phyloP scores from a whole-genome alignment of 2,888 invertebrate species.

The Mesorhabditis spiculigera region DNA sequence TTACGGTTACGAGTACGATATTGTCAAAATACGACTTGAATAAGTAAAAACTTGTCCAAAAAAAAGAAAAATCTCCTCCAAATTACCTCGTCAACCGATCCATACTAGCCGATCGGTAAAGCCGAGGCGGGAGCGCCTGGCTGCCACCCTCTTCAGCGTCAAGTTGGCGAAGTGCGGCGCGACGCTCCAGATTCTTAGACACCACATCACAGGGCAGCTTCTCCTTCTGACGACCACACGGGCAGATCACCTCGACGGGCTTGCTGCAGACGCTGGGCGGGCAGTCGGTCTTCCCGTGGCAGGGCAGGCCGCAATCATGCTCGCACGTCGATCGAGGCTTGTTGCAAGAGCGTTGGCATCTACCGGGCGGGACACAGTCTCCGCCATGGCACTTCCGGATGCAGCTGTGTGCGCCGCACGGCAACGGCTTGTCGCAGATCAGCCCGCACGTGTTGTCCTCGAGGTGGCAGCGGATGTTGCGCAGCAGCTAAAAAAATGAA shows the following conservation, averaged over 20 bases:
- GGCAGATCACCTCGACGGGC: conserved; percentile 41
- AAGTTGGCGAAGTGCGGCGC: too few species aligned
- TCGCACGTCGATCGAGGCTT: conserved; percentile 72
- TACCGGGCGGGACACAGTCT: conserved; percentile 63
- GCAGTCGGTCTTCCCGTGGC: conserved; percentile 72
- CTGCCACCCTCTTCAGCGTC: too few species aligned
- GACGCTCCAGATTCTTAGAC: conserved; percentile 16
- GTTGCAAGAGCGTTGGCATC: conserved; percentile 64
- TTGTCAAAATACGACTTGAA: too few species aligned
- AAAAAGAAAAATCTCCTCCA: conserved; percentile 3
- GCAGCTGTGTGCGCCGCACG: conserved; percentile 81
- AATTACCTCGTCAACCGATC: conserved; percentile 19
- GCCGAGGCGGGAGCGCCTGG: background rate
- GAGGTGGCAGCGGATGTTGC: background rate
- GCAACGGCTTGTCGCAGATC: conserved; percentile 76
- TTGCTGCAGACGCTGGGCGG: conserved; percentile 69
- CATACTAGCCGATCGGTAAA: conserved; percentile 18
- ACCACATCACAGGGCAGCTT: conserved; percentile 32
- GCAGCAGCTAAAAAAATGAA: background rate
- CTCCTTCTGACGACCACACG: conserved; percentile 39
- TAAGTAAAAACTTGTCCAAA: too few species aligned
- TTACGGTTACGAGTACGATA: too few species aligned
- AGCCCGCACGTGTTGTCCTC: conserved; percentile 82
- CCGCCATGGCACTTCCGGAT: conserved; percentile 76
- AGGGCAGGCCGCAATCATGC: conserved; percentile 79